phyloP scores from a whole-genome alignment of 1,140 invertebrate genomes.

The Delia radicum region DNA sequence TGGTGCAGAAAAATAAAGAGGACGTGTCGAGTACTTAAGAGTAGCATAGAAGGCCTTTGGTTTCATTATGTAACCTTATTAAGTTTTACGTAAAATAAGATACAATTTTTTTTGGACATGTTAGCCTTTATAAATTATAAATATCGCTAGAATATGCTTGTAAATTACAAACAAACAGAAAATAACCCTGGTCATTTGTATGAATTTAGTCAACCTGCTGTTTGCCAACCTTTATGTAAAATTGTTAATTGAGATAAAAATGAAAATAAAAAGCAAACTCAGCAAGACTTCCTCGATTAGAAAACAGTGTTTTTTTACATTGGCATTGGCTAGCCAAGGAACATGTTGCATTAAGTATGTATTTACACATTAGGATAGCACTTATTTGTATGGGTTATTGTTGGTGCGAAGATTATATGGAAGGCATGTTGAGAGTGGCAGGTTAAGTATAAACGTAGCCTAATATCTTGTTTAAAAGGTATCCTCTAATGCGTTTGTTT shows the following conservation, averaged over 20 bases:
- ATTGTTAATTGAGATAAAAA: not conserved
- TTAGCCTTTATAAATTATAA: not conserved
- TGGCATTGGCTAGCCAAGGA: slow-evolving; percentile 1
- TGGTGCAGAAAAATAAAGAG: no score
- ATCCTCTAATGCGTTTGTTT: no score
- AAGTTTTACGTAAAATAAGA: no score
- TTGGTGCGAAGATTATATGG: no score
- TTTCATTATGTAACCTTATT: no score
- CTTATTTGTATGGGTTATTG: no score
- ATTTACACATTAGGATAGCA: not conserved
- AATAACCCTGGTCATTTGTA: not conserved
- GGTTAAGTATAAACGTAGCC: no score
- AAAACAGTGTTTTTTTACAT: not conserved
- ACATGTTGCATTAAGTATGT: not conserved
- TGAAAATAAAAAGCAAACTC: slow-evolving; percentile 12
- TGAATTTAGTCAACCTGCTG: slow-evolving; percentile 2
- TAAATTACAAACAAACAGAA: not conserved
- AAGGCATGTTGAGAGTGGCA: no score
- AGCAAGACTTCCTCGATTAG: slow-evolving; percentile 27
- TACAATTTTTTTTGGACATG: no score
- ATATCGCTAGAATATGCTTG: not conserved
- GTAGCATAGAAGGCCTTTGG: no score
- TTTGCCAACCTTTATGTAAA: slow-evolving; percentile 7
- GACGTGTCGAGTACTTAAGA: no score
- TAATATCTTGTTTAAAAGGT: no score